Evolutionary conservation across 2,113 vertebrate species (phyloP), one percentile per base, ranked within the genome.

Genomic region (Ammodytes marinus): DNA sequence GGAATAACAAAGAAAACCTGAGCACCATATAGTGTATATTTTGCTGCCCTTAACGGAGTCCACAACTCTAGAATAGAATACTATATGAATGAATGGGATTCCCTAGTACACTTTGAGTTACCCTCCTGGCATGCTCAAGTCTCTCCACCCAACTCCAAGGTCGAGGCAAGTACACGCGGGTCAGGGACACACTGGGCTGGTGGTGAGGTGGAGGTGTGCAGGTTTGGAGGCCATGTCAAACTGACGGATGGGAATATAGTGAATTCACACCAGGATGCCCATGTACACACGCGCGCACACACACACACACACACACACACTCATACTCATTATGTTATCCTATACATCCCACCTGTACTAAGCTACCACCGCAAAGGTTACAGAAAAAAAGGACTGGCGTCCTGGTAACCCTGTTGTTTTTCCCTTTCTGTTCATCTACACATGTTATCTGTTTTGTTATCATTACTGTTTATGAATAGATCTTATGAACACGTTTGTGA

Each of bases 231-330:
- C 53, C 86, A 71, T 76, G 87, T 90, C 90, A 89, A 80, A 52
- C 84, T 93, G 91, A 92, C 64, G 63, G 78, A 90, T 90, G 86
- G 76, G 75, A 82, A 81, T 86, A 70, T 76, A 84, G 74, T 50
- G 58, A 50, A 79, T 85, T 88, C 82, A 79, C 89, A 85, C 60
- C 66, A 72, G 67, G 88, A 79, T 86, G 53, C 77, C 58, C 47
- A 42, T 69, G 69, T 58, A 64, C 61, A 27, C 42, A n/a, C n/a
- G 46, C n/a, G 17, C 58, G 42, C 37, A 55, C 43, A 42, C 59
- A 27, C 17, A 60, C 13, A 55, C 55, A 74, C 66, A 80, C 53
- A 55, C 43, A 42, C 67, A 27, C 17, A 60, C 8, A 52, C 55
- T 71, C 66, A 80, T 49, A 52, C 52, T 79, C 69, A 72, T 70